Evolutionary conservation across 2,888 invertebrate genomes (phyloP), one percentile per base, ranked within the genome.

Genomic region (Drosophila fungiperda): DNA sequence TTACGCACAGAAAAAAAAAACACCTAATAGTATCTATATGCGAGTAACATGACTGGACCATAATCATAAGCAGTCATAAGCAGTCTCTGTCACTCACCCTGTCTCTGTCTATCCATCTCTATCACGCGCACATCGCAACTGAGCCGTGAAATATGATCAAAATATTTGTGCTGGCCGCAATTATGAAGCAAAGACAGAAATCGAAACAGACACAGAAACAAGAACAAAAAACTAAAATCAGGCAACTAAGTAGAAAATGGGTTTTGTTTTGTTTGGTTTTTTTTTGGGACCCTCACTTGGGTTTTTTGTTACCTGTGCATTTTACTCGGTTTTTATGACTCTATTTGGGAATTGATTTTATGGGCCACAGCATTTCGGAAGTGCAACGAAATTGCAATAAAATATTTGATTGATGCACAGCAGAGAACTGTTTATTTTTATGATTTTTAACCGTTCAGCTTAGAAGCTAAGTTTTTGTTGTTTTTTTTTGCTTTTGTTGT

Each of bases 111-210:
- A 53, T 23, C 52, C n/a, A 8, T 26, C 15, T 11, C 17, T 9
- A 36, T 5, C 11, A 12, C 17, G 29, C 29, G 15, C n/a, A 23
- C 64, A 66, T 69, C 70, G 73, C 71, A 75, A 79, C 58, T 84
- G 78, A 80, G 69, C 83, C 87, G 82, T 88, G 89, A 89, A 88
- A 89, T 89, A 88, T 89, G 86, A 89, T 86, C 88, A 89, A 86
- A 89, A 89, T 82, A 84, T 84, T 84, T 83, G 71, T 86, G 78
- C 67, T 72, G 70, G 78, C 77, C 85, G 70, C 79, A 85, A 83
- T 87, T 85, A 83, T 87, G 72, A 81, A 57, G 55, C 42, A 58
- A 60, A 75, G 63, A 73, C 49, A 57, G 48, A 58, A 63, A 57
- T 12, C 36, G 52, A 55, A 52, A 59, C 54, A 63, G 52, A 55